Conservation (phyloP, 2,797 vertebrate genomes). For the Epinephelus awoara region DNA sequence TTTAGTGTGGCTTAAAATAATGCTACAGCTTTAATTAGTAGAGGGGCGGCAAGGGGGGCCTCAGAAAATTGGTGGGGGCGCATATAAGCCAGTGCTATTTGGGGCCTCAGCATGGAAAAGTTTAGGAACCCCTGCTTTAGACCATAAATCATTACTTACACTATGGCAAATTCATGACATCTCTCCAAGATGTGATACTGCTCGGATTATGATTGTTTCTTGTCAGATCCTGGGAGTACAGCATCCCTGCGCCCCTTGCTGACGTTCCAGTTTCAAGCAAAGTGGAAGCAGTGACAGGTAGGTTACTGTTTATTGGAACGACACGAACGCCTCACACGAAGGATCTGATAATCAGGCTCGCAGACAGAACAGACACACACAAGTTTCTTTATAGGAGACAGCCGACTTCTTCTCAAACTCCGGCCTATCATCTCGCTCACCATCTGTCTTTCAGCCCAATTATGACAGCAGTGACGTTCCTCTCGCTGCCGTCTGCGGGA, state of each 20-base stretch:
- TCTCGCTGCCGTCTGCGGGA: conserved; percentile 58
- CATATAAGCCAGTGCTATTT: no score
- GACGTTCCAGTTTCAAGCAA: conserved; percentile 50
- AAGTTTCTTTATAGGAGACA: conserved; percentile 47
- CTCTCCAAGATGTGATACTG: conserved; percentile 21
- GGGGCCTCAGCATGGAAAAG: no score
- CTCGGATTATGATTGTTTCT: conserved; percentile 24
- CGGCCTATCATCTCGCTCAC: conserved; percentile 57
- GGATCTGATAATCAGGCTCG: conserved; percentile 52
- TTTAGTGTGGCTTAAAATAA: not conserved
- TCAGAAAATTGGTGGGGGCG: no score
- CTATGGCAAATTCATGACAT: conserved; percentile 43
- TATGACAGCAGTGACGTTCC: conserved; percentile 63
- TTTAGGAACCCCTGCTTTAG: not conserved
- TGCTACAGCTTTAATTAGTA: not conserved
- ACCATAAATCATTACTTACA: conserved; percentile 50
- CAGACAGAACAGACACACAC: conserved; percentile 46
- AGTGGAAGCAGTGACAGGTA: conserved; percentile 54
- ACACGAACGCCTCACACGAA: conserved; percentile 3
- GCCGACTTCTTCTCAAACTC: conserved; percentile 56
- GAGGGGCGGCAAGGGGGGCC: no score
- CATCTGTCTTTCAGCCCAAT: conserved; percentile 77
- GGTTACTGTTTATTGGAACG: conserved; percentile 37
- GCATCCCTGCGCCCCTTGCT: conserved; percentile 11
- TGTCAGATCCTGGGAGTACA: conserved; percentile 39